Evolutionary conservation across 2,888 invertebrate species (phyloP).

Genomic region (Trissolcus brochymenae): DNA sequence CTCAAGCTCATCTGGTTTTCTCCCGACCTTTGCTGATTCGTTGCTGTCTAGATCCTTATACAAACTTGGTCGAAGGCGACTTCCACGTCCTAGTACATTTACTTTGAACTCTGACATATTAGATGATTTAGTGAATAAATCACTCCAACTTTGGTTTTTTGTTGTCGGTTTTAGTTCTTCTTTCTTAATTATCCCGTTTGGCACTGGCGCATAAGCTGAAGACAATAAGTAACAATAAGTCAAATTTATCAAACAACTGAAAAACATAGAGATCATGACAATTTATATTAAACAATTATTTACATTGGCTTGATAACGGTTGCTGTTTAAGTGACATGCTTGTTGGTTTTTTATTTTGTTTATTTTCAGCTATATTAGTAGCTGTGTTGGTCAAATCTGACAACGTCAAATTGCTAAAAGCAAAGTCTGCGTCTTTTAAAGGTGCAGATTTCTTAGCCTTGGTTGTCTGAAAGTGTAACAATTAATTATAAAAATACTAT

Average conservation of each 20-base stretch:
- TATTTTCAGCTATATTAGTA: not conserved
- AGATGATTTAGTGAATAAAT: not conserved
- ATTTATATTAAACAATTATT: not conserved
- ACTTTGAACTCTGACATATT: not conserved
- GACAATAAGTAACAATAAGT: too few relatives aligned
- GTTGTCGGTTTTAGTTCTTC: not conserved
- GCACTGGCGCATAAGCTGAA: too few relatives aligned
- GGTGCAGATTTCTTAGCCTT: too few relatives aligned
- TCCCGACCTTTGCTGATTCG: not conserved
- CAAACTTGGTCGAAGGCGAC: not conserved
- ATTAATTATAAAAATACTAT: too few relatives aligned
- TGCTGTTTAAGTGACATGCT: not conserved
- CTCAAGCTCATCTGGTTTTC: not conserved
- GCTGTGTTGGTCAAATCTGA: conserved; percentile 17
- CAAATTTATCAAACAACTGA: too few relatives aligned
- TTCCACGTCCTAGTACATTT: conserved; percentile 7
- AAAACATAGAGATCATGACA: too few relatives aligned
- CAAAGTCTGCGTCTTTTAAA: conserved; percentile 9
- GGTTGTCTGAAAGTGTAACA: too few relatives aligned
- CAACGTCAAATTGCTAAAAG: conserved; percentile 14
- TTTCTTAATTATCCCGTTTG: too few relatives aligned
- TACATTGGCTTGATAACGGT: not conserved
- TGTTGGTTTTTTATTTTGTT: not conserved
- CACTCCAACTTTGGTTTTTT: not conserved
- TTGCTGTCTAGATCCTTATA: too few relatives aligned